Percentiles rank a stretch among this genome's conserved stretches.
These are phyloP conservation scores for Columba livia DNA, from an alignment of 2,113 vertebrate genomes.

Conservation along the genomic window DNA sequence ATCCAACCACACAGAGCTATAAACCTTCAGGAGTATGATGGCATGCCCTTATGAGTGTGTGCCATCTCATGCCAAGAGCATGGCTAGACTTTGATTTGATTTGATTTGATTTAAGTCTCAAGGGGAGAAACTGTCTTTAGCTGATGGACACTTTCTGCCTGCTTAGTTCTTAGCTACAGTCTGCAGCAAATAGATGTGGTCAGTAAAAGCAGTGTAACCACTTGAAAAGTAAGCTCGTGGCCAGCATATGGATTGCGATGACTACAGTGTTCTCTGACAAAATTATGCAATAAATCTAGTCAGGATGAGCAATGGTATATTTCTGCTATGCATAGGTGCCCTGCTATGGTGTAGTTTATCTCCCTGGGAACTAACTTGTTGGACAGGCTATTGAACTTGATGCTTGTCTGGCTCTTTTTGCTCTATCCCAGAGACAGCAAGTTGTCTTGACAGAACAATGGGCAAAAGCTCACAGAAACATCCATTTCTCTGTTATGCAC, in stretches of 20 bases:
- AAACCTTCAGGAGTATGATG: neutral
- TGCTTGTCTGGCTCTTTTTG: neutral
- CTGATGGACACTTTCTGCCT: neutral
- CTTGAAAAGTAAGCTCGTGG: neutral
- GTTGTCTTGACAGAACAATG: conserved; percentile 83
- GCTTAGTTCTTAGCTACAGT: neutral
- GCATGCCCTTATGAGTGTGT: neutral
- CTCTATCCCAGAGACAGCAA: conserved; percentile 79
- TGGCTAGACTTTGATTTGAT: neutral
- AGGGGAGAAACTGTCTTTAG: neutral
- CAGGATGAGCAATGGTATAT: neutral
- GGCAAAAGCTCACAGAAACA: conserved; percentile 74
- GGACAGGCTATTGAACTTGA: neutral
- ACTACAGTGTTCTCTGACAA: neutral
- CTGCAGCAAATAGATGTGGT: neutral
- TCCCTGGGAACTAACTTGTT: neutral
- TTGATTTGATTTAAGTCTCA: neutral
- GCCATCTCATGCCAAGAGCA: neutral
- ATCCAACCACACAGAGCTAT: neutral
- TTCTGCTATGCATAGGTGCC: neutral
- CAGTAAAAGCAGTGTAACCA: neutral
- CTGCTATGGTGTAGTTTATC: neutral
- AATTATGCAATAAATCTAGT: neutral
- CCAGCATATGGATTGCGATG: neutral
- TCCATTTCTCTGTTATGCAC: conserved; percentile 85